Evolutionary conservation across 2,113 vertebrate species (phyloP), one percentile per base, ranked within the genome.

Genomic region (Saguinus imperator): DNA sequence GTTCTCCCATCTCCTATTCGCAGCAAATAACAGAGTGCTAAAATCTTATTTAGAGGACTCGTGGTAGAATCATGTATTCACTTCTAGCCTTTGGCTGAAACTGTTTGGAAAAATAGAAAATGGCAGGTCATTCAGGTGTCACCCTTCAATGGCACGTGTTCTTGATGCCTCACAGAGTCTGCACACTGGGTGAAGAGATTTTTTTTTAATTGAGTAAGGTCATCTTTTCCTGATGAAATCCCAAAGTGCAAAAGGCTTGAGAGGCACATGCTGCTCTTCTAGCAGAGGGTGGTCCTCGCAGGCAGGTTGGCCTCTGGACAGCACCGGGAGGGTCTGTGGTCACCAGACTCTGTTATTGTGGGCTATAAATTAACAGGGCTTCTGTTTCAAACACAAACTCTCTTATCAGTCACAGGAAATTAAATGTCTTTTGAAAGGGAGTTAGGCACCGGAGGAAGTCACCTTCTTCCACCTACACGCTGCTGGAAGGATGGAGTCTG

Each of bases 401-500:
- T 93, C 92, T 98, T 98, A 86, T 89, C 80, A 97, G 94, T 98
- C 93, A 90, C 87, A 97, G 98, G 98, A 97, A 97, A 98, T 97
- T 94, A 97, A 98, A 96, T 43, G 95, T 96, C 57, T 45, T 97
- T 82, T 72, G 61, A 88, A 96, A 93, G 64, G 81, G 72, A 95
- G 86, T 11, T 5, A 43, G 76, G 97, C 79, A 80, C 8, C 81
- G 18, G 0, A 8, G 89, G 86, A 73, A 95, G 91, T 96, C n/a
- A 86, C 89, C 97, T 94, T 85, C 94, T 92, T 94, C 82, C 86
- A 88, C 95, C 97, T 92, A 92, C 95, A 97, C 97, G 90, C 73
- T 95, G 95, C 75, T 70, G 92, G 89, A 92, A 96, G 97, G 95
- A 83, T 32, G n/a, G 73, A 93, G 89, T 58, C 25, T 79, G 76